Evolutionary conservation across 2,888 invertebrate species (phyloP), one percentile per base, ranked within the genome.

Genomic region (Zygogramma bicolorata): DNA sequence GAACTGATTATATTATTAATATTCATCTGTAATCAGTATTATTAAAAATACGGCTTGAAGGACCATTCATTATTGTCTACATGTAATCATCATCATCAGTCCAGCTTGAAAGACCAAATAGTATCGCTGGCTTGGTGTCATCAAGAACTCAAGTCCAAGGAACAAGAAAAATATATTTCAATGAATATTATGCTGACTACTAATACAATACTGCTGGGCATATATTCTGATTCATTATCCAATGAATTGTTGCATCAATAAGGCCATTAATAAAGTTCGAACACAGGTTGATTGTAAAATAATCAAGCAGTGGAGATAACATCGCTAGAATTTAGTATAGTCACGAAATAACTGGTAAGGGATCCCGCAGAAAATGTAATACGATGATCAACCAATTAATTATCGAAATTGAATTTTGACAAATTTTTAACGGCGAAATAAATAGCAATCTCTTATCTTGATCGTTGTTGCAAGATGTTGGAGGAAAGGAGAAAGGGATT

Each of bases 391-490:
- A 27, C 65, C 76, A 75, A 77, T 79, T 77, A 75, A 77, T 78
- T 76, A 75, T 61, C 46, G 31, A 74, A 73, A 77, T 76, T 75
- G 76, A 77, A 76, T 78, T 76, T 79, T 77, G 79, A 79, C 79
- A 79, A 79, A 79, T 79, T 77, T 73, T 75, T 72, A 77, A 77
- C 75, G 77, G 20, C 49, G 22, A 65, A 67, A 75, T 77, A 75
- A 79, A 76, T 76, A 77, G 53, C 38, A 42, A 60, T 58, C 65
- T 58, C 65, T 74, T 75, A 79, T 79, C 79, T 75, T 67, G 78
- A 77, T 77, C 71, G 58, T 40, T 68, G 73, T 66, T 57, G 62
- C 53, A 38, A 15, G 27, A 61, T 59, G 31, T 22, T 20, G 53
- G 40, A 40, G 27, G 60, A 53, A 25, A 15, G 5, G 27, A 57